These are phyloP conservation scores for Trissonchulus latispiculum DNA, from an alignment of 2,888 invertebrate species.

Conservation along the genomic window DNA sequence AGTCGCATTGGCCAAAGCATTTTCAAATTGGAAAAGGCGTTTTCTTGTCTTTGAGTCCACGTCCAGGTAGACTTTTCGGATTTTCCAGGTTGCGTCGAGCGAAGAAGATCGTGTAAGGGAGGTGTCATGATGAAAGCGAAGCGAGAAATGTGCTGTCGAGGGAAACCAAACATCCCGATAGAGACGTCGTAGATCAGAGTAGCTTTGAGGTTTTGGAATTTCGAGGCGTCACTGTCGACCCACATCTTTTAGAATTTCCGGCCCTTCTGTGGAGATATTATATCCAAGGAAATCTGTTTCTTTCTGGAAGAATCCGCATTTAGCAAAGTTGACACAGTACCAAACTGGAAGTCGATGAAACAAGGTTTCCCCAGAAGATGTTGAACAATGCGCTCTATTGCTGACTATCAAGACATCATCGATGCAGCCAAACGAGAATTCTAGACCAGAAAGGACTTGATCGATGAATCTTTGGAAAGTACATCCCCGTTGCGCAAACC, in stretches of 20 bases:
- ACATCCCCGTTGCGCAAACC: background rate
- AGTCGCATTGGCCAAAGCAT: background rate
- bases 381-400: background rate
- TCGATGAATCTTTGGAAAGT: conserved; percentile 7
- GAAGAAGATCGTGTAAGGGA: background rate
- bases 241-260: no score
- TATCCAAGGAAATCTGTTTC: background rate
- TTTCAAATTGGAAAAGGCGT: background rate
- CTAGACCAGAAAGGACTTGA: background rate
- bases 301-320: background rate
- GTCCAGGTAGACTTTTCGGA: background rate
- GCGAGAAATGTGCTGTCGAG: background rate
- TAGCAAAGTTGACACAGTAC: background rate
- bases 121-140: background rate
- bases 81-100: background rate
- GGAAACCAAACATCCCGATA: background rate
- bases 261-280: background rate
- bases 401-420: background rate
- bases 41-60: background rate
- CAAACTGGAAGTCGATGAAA: background rate
- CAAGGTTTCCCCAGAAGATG: background rate
- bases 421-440: background rate
- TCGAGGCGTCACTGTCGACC: background rate
- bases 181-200: background rate
- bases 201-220: background rate